phyloP scores from a whole-genome alignment of 2,797 vertebrate species.

The Balearica regulorum region DNA sequence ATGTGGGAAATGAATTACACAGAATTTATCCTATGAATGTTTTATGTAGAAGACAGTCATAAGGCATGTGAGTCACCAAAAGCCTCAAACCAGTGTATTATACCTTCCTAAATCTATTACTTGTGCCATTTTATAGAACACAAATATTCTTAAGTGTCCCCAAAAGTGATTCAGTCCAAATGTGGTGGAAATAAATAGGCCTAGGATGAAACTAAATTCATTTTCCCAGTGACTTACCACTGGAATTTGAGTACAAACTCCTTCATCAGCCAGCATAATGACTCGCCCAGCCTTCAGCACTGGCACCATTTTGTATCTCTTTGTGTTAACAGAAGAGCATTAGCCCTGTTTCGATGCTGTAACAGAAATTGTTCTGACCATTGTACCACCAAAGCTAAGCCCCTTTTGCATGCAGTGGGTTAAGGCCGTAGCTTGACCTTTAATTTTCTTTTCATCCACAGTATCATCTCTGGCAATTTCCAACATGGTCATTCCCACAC shows the following conservation, averaged over 20 bases:
- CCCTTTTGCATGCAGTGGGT: neutral
- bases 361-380: neutral
- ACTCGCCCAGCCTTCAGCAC: neutral
- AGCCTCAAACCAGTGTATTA: neutral
- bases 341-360: neutral
- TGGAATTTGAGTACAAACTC: neutral
- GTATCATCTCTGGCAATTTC: neutral
- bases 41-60: neutral
- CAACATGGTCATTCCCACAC: accelerated
- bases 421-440: neutral
- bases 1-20: neutral
- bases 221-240: neutral
- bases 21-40: neutral
- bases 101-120: neutral
- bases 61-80: neutral
- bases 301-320: neutral
- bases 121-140: neutral
- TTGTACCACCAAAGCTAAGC: neutral
- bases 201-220: neutral
- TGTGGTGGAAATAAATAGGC: neutral
- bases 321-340: neutral
- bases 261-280: neutral
- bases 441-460: neutral
- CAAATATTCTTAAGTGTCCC: neutral
- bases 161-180: neutral